phyloP scores from a whole-genome alignment of 2,113 vertebrate genomes.

The Salminus brasiliensis region DNA sequence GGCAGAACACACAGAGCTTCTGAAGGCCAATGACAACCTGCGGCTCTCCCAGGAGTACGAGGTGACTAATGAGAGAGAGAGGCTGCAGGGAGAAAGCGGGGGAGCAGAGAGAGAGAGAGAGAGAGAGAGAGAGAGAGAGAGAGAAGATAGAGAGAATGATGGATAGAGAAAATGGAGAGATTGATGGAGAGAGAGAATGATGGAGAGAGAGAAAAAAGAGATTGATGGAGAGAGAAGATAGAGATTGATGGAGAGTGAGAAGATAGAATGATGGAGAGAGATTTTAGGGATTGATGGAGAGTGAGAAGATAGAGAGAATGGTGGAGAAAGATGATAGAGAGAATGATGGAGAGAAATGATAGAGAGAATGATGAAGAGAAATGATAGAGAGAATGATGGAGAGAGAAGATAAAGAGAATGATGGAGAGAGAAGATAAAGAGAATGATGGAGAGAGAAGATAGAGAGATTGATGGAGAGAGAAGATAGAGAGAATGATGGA shows the following conservation, averaged over 20 bases:
- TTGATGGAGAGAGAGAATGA: too few relatives aligned
- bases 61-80: constrained; percentile 73
- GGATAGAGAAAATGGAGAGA: too few relatives aligned
- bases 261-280: background rate
- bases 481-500: background rate
- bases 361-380: background rate
- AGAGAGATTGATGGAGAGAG: too few relatives aligned
- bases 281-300: too few relatives aligned
- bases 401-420: too few relatives aligned
- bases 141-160: too few relatives aligned
- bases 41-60: constrained; percentile 97
- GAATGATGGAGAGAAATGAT: background rate
- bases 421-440: too few relatives aligned
- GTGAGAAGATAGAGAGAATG: background rate
- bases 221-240: background rate
- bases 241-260: background rate
- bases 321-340: background rate
- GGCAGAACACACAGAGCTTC: constrained; percentile 92
- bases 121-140: too few relatives aligned
- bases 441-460: too few relatives aligned
- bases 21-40: constrained; percentile 98
- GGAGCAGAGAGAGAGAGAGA: background rate
- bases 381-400: too few relatives aligned
- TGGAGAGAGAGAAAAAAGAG: background rate
- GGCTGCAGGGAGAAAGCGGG: background rate